phyloP scores from a whole-genome alignment of 2,888 invertebrate species.

The Craniophora ligustri region DNA sequence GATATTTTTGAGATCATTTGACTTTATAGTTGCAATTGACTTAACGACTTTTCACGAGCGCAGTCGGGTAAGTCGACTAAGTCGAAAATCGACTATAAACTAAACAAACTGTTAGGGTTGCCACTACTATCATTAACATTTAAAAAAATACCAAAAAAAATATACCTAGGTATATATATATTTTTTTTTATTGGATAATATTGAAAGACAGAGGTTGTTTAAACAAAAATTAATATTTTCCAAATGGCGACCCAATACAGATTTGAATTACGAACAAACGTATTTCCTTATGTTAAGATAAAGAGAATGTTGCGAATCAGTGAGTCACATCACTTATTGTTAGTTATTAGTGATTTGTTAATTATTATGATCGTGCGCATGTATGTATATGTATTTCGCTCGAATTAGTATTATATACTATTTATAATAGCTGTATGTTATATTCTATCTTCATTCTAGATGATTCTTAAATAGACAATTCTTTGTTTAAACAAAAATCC shows the following conservation, averaged over 20 bases:
- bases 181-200: no score
- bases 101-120: slow-evolving; percentile 24
- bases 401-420: slow-evolving; percentile 48
- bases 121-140: background rate
- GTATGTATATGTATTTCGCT: slow-evolving; percentile 63
- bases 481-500: background rate
- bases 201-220: no score
- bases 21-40: slow-evolving; percentile 21
- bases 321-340: slow-evolving; percentile 53
- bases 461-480: slow-evolving; percentile 5
- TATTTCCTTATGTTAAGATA: slow-evolving; percentile 45
- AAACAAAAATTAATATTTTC: background rate
- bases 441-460: slow-evolving; percentile 3
- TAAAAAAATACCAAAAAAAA: slow-evolving; percentile 3
- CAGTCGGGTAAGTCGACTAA: slow-evolving; percentile 15
- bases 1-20: slow-evolving; percentile 44
- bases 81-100: slow-evolving; percentile 37
- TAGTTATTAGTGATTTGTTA: slow-evolving; percentile 56
- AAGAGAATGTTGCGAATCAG: slow-evolving; percentile 60
- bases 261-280: slow-evolving; percentile 50
- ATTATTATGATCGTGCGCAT: slow-evolving; percentile 53
- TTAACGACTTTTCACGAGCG: slow-evolving; percentile 13
- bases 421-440: slow-evolving; percentile 18
- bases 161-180: no score
- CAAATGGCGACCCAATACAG: slow-evolving; percentile 19